phyloP scores from a whole-genome alignment of 2,113 vertebrate species.

The Brachypodius melanocephalos region DNA sequence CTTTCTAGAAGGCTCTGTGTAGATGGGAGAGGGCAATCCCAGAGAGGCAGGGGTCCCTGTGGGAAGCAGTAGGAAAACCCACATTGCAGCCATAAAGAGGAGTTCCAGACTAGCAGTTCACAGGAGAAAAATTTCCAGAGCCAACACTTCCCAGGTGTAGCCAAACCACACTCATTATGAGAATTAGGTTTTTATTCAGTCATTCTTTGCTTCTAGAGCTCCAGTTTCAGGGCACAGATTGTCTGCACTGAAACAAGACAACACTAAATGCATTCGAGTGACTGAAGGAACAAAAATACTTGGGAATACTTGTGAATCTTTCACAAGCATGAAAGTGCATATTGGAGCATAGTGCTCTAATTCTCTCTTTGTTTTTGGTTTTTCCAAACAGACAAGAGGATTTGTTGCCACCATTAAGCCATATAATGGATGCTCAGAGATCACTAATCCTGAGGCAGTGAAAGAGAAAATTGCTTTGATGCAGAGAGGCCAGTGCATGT shows the following conservation, averaged over 20 bases:
- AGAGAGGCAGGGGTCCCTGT: not conserved
- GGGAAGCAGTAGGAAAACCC: not conserved
- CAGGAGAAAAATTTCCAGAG: not conserved
- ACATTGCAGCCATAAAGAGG: not conserved
- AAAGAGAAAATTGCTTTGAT: constrained; percentile 92
- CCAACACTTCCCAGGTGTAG: not conserved
- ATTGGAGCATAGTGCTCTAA: not conserved
- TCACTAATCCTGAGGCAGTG: constrained; percentile 86
- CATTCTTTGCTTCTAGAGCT: not conserved
- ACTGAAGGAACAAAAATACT: not conserved
- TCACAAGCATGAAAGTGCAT: not conserved
- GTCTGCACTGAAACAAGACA: not conserved
- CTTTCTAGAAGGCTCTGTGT: not conserved
- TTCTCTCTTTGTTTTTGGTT: not conserved
- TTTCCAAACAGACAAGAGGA: constrained; percentile 83
- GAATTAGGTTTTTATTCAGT: not conserved
- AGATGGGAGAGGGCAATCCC: not conserved
- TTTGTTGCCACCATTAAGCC: constrained; percentile 91
- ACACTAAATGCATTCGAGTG: not conserved
- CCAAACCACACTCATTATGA: not conserved
- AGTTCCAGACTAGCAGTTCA: not conserved
- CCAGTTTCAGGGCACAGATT: not conserved
- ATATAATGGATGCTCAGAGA: constrained; percentile 90
- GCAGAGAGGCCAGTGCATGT: constrained; percentile 97
- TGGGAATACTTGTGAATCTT: not conserved